Percentiles rank a stretch among this genome's conserved stretches.
phyloP scores from a whole-genome alignment of 2,888 invertebrate species.

The Aphelenchoides bicaudatus region DNA sequence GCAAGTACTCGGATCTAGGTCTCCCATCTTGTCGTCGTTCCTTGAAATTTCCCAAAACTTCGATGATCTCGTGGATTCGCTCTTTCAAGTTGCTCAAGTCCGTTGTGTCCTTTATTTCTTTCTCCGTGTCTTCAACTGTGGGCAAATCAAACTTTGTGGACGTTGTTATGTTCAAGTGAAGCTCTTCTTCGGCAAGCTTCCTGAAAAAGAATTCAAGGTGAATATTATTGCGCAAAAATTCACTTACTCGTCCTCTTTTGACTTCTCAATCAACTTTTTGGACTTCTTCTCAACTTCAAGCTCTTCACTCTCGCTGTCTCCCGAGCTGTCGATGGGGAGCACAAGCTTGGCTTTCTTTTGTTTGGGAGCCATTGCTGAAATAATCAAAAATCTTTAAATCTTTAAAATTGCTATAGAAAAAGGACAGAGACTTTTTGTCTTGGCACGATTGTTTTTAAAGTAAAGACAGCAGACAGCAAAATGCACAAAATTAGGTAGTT shows the following conservation, averaged over 20 bases:
- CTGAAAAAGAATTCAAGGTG: too few species aligned
- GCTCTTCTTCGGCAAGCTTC: slow-evolving; percentile 48
- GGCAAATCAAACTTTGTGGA: slow-evolving; percentile 44
- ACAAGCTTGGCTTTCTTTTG: slow-evolving; percentile 3
- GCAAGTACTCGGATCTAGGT: slow-evolving; percentile 62
- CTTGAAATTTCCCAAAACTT: slow-evolving; percentile 54
- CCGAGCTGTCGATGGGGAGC: background rate
- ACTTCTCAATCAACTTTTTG: slow-evolving; percentile 24
- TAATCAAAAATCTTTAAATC: too few species aligned
- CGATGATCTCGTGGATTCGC: slow-evolving; percentile 52
- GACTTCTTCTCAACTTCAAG: slow-evolving; percentile 12
- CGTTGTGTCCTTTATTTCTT: slow-evolving; percentile 42
- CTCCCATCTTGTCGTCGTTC: slow-evolving; percentile 42
- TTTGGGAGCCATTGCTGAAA: too few species aligned
- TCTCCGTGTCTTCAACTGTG: slow-evolving; percentile 49
- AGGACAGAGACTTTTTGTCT: too few species aligned
- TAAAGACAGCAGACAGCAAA: too few species aligned
- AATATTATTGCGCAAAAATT: slow-evolving; percentile 17
- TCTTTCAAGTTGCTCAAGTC: slow-evolving; percentile 50
- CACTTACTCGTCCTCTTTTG: slow-evolving; percentile 21
- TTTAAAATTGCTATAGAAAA: too few species aligned
- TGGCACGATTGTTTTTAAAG: too few species aligned
- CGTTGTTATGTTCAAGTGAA: slow-evolving; percentile 48
- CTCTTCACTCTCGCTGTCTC: background rate
- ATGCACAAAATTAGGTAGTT: too few species aligned